Base-by-base conservation (phyloP, 2,888 invertebrate species). In the Eurois occulta region DNA sequence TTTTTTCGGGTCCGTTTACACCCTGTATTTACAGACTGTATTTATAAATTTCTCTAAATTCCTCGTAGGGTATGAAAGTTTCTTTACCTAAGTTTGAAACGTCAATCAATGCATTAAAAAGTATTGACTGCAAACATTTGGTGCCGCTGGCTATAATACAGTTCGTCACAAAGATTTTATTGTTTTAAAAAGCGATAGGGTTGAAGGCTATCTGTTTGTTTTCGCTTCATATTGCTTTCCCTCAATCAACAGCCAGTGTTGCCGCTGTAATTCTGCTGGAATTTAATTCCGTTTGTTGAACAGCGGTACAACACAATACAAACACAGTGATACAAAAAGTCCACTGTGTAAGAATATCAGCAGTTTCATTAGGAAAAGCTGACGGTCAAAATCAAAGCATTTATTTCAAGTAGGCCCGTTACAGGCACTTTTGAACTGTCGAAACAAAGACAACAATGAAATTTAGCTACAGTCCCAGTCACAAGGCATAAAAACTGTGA, bases 241-340 rank as follows among this genome's bases (percentile, higher is more conserved):
- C 77, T 83, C 86, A 68, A 77, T 82, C 80, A 83, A 88, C 77
- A 78, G 21, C 32, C 62, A 28, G 16, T 73, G 79, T 76, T 83
- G 35, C 75, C 71, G 60, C 72, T 69, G 75, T 83, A 75, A 86
- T 78, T 69, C 71, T 77, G 72, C 66, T 75, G 68, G 55, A 80
- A 67, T 77, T 86, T 78, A 72, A 83, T 81, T 77, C 46, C 28
- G 64, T 84, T 84, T 79, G 52, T 65, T 41, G 52, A 73, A 52
- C 73, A 65, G 64, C 43, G 48, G 46, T 68, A 67, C 69, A 38
- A 55, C 32, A 48, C 48, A 84, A 35, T 38, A 41, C 52, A 41
- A 83, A 79, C 35, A 78, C 43, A 75, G 32, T 43, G 46, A 67
- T 72, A 78, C 60, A 77, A 48, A 68, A 62, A 46, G 38, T 55